These are phyloP conservation scores for Eupristina koningsbergeri DNA, from an alignment of 1,140 invertebrate species.

Conservation along the genomic window DNA sequence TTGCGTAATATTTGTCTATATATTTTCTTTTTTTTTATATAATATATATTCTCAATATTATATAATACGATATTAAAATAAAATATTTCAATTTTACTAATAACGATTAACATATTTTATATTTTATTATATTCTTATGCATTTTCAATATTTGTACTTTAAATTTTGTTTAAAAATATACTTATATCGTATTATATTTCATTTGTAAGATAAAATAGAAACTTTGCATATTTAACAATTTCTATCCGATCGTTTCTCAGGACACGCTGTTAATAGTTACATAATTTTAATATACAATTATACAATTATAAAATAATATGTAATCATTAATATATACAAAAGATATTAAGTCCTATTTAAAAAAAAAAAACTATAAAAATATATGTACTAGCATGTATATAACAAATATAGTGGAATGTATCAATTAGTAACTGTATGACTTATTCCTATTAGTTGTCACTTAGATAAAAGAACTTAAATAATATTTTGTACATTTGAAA, in stretches of 20 bases:
- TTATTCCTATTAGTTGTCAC: conserved; percentile 6
- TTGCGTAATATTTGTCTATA: too few relatives aligned
- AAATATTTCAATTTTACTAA: conserved; percentile 33
- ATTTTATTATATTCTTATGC: not conserved
- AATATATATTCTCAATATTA: not conserved
- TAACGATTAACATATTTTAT: conserved; percentile 26
- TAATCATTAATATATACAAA: conserved; percentile 33
- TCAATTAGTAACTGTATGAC: conserved; percentile 5
- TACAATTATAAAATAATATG: conserved; percentile 34
- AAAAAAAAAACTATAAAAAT: conserved; percentile 52
- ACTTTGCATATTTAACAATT: conserved; percentile 41
- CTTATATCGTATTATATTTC: not conserved
- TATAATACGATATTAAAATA: not conserved
- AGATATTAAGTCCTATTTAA: conserved; percentile 12
- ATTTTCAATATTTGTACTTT: conserved; percentile 4
- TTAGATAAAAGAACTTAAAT: conserved; percentile 14
- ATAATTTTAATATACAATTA: conserved; percentile 28
- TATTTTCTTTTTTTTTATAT: not conserved
- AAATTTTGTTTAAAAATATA: conserved; percentile 35
- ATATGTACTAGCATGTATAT: conserved; percentile 48
- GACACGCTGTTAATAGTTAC: conserved; percentile 15
- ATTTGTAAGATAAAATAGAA: conserved; percentile 37
- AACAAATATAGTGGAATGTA: conserved; percentile 51
- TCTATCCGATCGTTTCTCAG: not conserved
- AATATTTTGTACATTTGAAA: conserved; percentile 24